Percentiles rank a stretch among this genome's conserved stretches.
These are phyloP conservation scores for Sanderia malayensis DNA, from an alignment of 30 jellyfish, hydroid and myxozoan genomes.

Conservation along the genomic window DNA sequence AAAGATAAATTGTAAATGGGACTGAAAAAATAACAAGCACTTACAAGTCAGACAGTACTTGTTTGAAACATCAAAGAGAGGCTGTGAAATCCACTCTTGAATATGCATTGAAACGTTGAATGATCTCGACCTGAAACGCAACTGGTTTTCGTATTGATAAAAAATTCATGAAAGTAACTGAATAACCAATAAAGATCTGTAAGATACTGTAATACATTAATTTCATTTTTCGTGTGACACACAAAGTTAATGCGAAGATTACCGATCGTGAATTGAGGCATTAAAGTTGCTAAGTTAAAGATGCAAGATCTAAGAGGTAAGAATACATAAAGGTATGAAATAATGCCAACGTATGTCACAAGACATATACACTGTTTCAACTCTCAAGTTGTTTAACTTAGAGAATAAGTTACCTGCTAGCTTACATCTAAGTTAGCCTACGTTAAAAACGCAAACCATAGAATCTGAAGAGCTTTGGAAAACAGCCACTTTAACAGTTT, in stretches of 20 bases:
- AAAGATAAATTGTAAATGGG: neutral
- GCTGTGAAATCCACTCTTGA: slow-evolving; percentile 29
- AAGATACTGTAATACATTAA: slow-evolving; percentile 59
- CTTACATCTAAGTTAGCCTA: neutral
- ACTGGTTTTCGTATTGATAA: slow-evolving; percentile 60
- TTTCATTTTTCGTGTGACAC: neutral
- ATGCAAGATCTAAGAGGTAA: no score
- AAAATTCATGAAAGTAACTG: slow-evolving; percentile 39
- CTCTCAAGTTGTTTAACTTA: no score
- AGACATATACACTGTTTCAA: no score
- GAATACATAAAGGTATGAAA: no score
- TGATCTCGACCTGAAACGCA: slow-evolving; percentile 37
- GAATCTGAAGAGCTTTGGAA: neutral
- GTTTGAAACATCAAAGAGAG: slow-evolving; percentile 1
- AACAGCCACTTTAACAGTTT: no score
- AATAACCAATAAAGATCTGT: slow-evolving; percentile 38
- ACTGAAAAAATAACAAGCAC: neutral
- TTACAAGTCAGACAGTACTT: no score
- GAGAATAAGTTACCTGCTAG: neutral
- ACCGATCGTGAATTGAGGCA: no score
- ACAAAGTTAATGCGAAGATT: no score
- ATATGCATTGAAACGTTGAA: slow-evolving; percentile 38
- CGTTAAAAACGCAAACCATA: neutral
- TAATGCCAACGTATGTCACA: no score
- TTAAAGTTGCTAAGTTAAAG: no score